Conservation (phyloP, 2,888 invertebrate species). For the Pheosia gnoma region DNA sequence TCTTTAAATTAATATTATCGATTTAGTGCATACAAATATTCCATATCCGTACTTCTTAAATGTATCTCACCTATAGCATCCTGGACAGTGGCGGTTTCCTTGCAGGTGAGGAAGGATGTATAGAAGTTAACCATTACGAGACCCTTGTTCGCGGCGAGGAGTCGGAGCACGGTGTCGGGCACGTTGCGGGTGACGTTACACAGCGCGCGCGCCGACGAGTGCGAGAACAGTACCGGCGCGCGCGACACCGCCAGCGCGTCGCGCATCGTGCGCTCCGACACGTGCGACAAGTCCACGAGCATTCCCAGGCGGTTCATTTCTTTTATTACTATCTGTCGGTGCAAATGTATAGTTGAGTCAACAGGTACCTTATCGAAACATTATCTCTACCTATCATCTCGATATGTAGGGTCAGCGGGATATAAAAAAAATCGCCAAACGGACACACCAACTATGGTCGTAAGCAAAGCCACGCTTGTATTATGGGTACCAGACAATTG, state of each 20-base stretch:
- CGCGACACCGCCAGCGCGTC: constrained; percentile 90
- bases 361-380: no score
- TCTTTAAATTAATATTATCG: no score
- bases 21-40: neutral
- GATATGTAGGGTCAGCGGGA: no score
- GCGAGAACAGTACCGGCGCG: constrained; percentile 94
- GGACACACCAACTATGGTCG: no score
- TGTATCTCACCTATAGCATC: constrained; percentile 89
- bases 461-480: no score
- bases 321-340: constrained; percentile 87
- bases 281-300: constrained; percentile 93
- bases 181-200: constrained; percentile 93
- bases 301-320: constrained; percentile 96
- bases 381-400: no score
- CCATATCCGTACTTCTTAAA: neutral
- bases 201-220: constrained; percentile 91
- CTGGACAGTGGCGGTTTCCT: constrained; percentile 88
- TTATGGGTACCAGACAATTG: no score
- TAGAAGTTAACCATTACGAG: constrained; percentile 95
- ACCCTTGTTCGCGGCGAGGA: constrained; percentile 90
- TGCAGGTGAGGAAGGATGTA: constrained; percentile 90
- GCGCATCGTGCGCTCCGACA: constrained; percentile 91
- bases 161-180: constrained; percentile 89
- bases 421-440: no score
- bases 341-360: constrained; percentile 3